Conservation (phyloP, 2,113 vertebrate species). For the Polypterus senegalus region DNA sequence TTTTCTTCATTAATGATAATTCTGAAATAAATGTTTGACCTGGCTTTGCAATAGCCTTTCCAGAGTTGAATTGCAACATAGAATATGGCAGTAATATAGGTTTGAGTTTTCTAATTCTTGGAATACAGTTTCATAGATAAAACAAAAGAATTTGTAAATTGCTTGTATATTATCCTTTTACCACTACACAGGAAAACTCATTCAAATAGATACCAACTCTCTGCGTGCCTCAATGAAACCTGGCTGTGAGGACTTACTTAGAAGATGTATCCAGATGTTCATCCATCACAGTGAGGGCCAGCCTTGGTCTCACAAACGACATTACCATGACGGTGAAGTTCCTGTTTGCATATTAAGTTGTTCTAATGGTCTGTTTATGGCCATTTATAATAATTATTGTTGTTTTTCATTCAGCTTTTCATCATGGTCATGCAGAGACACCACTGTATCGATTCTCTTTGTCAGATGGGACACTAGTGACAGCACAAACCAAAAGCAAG, state of each 20-base stretch:
- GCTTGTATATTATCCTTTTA: constrained; percentile 16
- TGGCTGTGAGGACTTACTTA: constrained; percentile 86
- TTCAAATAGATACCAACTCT: constrained; percentile 84
- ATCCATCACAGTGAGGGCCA: constrained; percentile 83
- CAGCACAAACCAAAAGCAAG: constrained; percentile 86
- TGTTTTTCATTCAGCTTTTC: constrained; percentile 57
- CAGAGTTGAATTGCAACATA: too few species aligned
- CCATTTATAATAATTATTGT: constrained; percentile 7
- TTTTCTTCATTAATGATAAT: too few species aligned
- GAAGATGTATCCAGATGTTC: constrained; percentile 89
- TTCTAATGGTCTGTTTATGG: not conserved
- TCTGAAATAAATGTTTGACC: too few species aligned
- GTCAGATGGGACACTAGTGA: constrained; percentile 85
- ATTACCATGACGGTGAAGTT: constrained; percentile 82
- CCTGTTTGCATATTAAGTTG: not conserved
- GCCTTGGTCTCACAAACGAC: constrained; percentile 84
- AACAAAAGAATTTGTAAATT: not conserved
- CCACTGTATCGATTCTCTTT: constrained; percentile 84
- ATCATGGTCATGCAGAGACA: constrained; percentile 81
- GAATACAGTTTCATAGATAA: not conserved
- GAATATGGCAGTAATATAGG: too few species aligned
- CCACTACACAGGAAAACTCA: constrained; percentile 69
- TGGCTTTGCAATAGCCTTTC: too few species aligned
- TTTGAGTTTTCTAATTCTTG: too few species aligned
- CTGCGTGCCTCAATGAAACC: constrained; percentile 86